Conservation (phyloP, 2,797 vertebrate species). For the Myotis myotis region DNA sequence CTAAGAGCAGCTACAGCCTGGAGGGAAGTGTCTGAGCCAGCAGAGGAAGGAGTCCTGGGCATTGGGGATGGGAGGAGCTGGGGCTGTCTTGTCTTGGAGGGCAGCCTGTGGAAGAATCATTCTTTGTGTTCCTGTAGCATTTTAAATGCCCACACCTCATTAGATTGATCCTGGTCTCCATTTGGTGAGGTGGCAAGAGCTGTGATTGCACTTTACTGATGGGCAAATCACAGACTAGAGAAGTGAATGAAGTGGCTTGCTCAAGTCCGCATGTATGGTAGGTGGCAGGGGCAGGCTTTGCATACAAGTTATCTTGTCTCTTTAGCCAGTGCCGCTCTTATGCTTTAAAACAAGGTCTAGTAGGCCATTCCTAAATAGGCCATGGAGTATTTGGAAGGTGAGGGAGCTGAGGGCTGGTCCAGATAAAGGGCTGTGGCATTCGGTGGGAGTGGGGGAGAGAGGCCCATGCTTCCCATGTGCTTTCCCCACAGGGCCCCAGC, state of each 20-base stretch:
- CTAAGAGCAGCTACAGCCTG: background rate
- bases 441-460: background rate
- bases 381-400: background rate
- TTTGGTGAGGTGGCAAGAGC: background rate
- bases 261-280: background rate
- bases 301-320: background rate
- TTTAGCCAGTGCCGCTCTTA: background rate
- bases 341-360: background rate
- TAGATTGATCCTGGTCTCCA: background rate
- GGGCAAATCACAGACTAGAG: background rate
- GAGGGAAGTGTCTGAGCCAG: background rate
- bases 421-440: background rate
- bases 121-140: background rate
- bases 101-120: background rate
- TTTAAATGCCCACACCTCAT: background rate
- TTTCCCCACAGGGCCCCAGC: too few species aligned
- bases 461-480: fast-evolving
- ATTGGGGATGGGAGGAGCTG: background rate
- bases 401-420: background rate
- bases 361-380: background rate
- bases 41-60: background rate
- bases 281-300: background rate
- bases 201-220: fast-evolving
- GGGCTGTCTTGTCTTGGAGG: background rate
- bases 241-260: background rate